Evolutionary conservation across 2,888 invertebrate species (phyloP).

Genomic region (Isotomurus palustris): DNA sequence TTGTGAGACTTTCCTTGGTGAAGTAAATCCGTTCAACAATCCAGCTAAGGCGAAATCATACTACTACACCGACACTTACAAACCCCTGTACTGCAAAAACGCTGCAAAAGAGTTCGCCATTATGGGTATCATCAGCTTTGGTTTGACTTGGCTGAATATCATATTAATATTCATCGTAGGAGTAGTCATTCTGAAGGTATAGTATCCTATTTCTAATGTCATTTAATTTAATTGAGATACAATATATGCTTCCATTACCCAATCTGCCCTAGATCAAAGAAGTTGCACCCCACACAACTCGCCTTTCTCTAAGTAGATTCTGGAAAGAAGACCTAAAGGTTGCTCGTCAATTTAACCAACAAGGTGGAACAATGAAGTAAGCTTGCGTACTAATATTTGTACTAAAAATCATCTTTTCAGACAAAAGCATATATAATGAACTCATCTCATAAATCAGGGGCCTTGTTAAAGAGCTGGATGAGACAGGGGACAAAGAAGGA

Average conservation of each 20-base stretch:
- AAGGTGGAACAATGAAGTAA: not conserved
- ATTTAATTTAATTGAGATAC: not conserved
- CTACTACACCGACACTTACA: slow-evolving; percentile 26
- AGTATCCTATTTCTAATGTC: not conserved
- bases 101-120: slow-evolving; percentile 70
- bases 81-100: slow-evolving; percentile 66
- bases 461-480: not conserved
- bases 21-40: not conserved
- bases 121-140: slow-evolving; percentile 73
- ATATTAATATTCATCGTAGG: slow-evolving; percentile 77
- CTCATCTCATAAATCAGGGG: not conserved
- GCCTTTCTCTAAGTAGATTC: slow-evolving; percentile 67
- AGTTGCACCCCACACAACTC: slow-evolving; percentile 74
- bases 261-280: slow-evolving; percentile 62
- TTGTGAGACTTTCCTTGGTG: not conserved
- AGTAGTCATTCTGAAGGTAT: slow-evolving; percentile 68
- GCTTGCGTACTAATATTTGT: not conserved
- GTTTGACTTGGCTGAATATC: slow-evolving; percentile 74
- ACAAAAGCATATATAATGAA: not conserved
- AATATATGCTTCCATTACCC: slow-evolving; percentile 2
- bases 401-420: not conserved
- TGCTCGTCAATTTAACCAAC: slow-evolving; percentile 65
- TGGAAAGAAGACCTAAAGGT: slow-evolving; percentile 76
- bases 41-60: not conserved
- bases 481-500: not conserved